These are phyloP conservation scores for Synanthedon vespiformis DNA, from an alignment of 2,888 invertebrate species.

Conservation along the genomic window DNA sequence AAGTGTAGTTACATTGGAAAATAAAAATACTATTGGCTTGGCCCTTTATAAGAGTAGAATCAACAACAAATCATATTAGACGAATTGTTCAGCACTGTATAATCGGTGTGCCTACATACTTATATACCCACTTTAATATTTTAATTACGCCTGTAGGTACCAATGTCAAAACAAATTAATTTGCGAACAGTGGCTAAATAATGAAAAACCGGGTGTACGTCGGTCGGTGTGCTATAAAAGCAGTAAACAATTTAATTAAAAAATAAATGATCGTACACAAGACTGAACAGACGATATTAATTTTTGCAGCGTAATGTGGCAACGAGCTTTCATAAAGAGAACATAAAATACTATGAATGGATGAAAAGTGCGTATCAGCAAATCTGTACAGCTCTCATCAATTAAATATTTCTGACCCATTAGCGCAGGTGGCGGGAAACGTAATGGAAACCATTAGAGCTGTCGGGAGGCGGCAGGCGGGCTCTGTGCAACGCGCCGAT, in stretches of 20 bases:
- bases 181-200: no score
- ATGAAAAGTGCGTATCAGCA: constrained; percentile 47
- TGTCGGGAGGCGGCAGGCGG: constrained; percentile 9
- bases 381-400: constrained; percentile 32
- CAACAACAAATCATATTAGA: no score
- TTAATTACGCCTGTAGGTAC: no score
- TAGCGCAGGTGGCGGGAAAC: constrained; percentile 59
- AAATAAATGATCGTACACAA: neutral
- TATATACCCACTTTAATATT: no score
- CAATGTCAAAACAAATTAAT: no score
- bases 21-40: no score
- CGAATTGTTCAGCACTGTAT: no score
- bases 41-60: no score
- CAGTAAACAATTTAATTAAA: neutral
- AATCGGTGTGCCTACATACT: no score
- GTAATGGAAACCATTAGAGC: constrained; percentile 63
- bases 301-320: constrained; percentile 1
- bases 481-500: constrained; percentile 17
- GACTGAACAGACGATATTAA: neutral
- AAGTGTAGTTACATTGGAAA: no score
- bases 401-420: constrained; percentile 66
- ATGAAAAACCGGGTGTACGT: no score
- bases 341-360: constrained; percentile 26
- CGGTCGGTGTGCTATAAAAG: neutral
- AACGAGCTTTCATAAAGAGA: constrained; percentile 7